Conservation (phyloP, 2,113 vertebrate genomes). For the Fregetta grallaria region DNA sequence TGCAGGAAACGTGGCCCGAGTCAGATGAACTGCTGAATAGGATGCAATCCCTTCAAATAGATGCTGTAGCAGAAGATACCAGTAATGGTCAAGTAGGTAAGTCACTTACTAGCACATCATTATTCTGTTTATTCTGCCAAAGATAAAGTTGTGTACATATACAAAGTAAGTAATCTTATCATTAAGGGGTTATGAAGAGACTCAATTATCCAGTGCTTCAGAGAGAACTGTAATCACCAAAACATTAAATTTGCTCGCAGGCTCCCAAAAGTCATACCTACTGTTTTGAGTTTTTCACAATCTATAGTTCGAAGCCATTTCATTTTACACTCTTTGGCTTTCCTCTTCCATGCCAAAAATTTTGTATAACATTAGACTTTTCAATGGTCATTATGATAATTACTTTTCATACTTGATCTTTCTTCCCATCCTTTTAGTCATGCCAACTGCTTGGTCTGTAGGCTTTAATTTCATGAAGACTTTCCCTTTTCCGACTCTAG, state of each 20-base stretch:
- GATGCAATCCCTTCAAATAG: conserved; percentile 80
- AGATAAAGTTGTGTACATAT: background rate
- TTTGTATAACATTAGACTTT: background rate
- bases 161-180: background rate
- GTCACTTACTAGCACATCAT: background rate
- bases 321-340: background rate
- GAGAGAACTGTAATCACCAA: background rate
- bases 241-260: background rate
- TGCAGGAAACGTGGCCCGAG: conserved; percentile 75
- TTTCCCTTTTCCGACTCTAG: background rate
- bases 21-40: conserved; percentile 77
- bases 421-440: background rate
- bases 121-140: background rate
- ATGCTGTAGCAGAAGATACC: conserved; percentile 53
- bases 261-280: background rate
- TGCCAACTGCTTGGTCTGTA: background rate
- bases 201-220: background rate
- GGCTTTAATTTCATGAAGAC: background rate
- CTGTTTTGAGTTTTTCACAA: background rate
- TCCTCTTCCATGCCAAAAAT: background rate
- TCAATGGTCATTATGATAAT: background rate
- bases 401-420: background rate
- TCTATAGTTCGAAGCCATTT: background rate
- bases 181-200: background rate
- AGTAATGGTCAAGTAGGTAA: conserved; percentile 72